phyloP scores from a whole-genome alignment of 2,113 vertebrate species.

The Podarcis muralis region DNA sequence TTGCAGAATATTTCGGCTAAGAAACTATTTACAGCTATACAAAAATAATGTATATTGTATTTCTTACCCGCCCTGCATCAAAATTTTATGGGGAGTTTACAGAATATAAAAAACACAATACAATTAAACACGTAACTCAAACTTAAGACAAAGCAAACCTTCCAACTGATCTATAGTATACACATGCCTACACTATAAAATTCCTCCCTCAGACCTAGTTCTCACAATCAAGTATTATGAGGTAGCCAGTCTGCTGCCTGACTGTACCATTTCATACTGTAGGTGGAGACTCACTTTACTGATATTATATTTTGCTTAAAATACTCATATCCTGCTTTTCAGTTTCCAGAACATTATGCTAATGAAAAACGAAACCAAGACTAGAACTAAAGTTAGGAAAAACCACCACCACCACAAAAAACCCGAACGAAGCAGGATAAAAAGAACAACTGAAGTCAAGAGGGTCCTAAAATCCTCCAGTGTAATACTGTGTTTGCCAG shows the following conservation, averaged over 20 bases:
- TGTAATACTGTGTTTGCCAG: not conserved
- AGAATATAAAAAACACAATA: not conserved
- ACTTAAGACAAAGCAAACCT: not conserved
- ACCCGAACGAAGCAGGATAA: not conserved
- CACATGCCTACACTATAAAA: constrained; percentile 10
- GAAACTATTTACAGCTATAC: not conserved
- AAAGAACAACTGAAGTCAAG: not conserved
- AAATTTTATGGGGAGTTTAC: not conserved
- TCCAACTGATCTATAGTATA: not conserved
- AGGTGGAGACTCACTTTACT: not conserved
- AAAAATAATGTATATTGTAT: not conserved
- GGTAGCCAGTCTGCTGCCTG: not conserved
- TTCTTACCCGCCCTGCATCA: too few relatives aligned
- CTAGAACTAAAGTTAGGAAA: not conserved
- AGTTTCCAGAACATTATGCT: not conserved
- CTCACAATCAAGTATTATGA: not conserved
- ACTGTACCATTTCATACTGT: not conserved
- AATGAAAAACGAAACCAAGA: not conserved
- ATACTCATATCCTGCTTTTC: not conserved
- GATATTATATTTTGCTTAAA: not conserved
- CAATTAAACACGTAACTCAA: not conserved
- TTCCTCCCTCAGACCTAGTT: not conserved
- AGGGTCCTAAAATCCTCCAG: not conserved
- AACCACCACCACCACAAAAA: not conserved
- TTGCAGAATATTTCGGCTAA: rapidly evolving